These are phyloP conservation scores for Phytoseiulus persimilis DNA, from an alignment of 2,888 invertebrate genomes.

Conservation along the genomic window DNA sequence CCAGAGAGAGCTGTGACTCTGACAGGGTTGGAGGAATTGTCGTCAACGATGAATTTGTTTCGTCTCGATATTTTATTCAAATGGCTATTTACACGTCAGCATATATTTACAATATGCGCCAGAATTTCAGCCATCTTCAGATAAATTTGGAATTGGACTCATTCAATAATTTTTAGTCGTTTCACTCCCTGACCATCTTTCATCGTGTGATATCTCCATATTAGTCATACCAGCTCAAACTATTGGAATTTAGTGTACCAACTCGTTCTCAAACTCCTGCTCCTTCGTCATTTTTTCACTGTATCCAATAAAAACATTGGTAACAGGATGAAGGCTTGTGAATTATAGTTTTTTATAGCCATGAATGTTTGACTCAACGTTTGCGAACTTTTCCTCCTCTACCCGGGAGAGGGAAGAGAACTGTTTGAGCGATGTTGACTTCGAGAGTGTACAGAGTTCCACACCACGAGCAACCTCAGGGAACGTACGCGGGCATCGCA, in stretches of 20 bases:
- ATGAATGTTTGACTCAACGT: neutral
- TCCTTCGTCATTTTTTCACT: neutral
- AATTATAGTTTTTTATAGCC: neutral
- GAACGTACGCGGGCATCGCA: neutral
- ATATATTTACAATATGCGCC: conserved; percentile 37
- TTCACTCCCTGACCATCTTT: neutral
- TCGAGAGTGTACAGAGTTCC: neutral
- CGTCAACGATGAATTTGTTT: neutral
- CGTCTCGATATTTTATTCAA: conserved; percentile 26
- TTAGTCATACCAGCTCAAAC: neutral
- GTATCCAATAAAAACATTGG: neutral
- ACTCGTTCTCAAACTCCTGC: neutral
- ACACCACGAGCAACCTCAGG: neutral
- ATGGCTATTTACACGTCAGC: conserved; percentile 37
- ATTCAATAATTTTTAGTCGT: neutral
- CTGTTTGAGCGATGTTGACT: neutral
- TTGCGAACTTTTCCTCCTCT: neutral
- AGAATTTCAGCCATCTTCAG: conserved; percentile 29
- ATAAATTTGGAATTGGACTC: neutral
- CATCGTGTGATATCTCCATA: neutral
- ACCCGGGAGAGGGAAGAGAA: neutral
- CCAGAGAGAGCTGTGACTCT: no score
- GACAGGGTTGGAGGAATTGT: no score
- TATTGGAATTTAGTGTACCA: neutral
- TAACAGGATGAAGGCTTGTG: neutral